Conservation (phyloP, 2,113 vertebrate genomes). For the Sorex fumeus region DNA sequence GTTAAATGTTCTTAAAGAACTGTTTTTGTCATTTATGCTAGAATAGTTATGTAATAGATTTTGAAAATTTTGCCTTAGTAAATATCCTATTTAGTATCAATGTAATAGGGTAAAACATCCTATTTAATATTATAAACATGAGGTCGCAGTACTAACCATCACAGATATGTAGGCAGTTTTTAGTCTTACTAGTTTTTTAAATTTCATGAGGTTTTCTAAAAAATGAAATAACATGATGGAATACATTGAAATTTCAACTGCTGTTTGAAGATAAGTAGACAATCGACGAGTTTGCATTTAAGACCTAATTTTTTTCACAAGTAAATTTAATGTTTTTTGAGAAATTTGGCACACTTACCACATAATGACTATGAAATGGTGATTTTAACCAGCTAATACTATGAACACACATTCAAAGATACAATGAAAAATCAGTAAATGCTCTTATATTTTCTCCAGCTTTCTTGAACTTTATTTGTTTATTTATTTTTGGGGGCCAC, state of each 20-base stretch:
- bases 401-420: slow-evolving; percentile 1
- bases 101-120: background rate
- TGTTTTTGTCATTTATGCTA: background rate
- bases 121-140: no score
- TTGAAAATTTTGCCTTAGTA: background rate
- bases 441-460: background rate
- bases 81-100: no score
- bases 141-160: background rate
- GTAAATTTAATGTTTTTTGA: background rate
- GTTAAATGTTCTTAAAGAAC: background rate
- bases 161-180: no score
- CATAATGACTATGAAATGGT: background rate
- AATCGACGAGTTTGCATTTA: background rate
- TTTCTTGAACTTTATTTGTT: no score
- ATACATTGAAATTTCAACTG: slow-evolving; percentile 4
- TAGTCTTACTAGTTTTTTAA: background rate
- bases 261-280: background rate
- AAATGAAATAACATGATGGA: background rate
- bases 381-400: background rate
- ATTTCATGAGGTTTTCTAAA: background rate
- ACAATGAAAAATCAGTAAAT: background rate
- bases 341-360: background rate
- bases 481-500: no score
- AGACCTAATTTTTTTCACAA: background rate
- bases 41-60: background rate